Evolutionary conservation across 2,797 vertebrate genomes (phyloP), one percentile per base, ranked within the genome.

Genomic region (Coregonus sp.): DNA sequence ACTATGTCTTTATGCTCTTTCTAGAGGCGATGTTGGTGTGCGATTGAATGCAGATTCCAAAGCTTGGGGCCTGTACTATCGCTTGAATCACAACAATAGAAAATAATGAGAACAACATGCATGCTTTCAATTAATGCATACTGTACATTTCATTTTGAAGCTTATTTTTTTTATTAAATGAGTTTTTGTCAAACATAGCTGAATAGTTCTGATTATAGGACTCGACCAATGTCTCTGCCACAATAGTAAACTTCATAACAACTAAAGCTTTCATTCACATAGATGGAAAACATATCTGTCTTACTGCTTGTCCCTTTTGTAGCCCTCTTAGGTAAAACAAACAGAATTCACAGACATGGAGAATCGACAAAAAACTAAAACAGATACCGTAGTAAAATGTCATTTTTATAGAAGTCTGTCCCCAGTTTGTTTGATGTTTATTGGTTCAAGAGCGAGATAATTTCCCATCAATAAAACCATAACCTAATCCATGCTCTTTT

Each of bases 381-480:
- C 78, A 84, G 73, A 78, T 80, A 82, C 74, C 51, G 70, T 74
- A 40, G 20, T 78, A 74, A 80, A 80, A 74, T 12, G 74, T 18
- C 0, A 78, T 84, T 81, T 85, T 74, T 82, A 76, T 68, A 77
- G 73, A 83, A 73, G 15, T 61, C 59, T 54, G 77, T 78, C 79
- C 72, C 69, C 76, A 77, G 75, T 69, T 70, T 69, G 77, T 85
- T 81, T 83, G 85, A 85, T 85, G 77, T 89, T 88, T 87, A 90
- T 86, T 83, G 82, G 47, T 77, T 80, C 0, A 63, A 82, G 70
- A 69, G 70, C 80, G 73, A 82, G 78, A 84, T 85, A 12, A 85
- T 90, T 85, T 89, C 82, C 52, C 5, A 80, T 84, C 82, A 82
- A 88, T 86, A 80, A 78, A 84, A 90, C 81, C 74, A 72, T 75